Evolutionary conservation across 2,888 invertebrate species (phyloP).

Genomic region (Nymphalis polychloros): DNA sequence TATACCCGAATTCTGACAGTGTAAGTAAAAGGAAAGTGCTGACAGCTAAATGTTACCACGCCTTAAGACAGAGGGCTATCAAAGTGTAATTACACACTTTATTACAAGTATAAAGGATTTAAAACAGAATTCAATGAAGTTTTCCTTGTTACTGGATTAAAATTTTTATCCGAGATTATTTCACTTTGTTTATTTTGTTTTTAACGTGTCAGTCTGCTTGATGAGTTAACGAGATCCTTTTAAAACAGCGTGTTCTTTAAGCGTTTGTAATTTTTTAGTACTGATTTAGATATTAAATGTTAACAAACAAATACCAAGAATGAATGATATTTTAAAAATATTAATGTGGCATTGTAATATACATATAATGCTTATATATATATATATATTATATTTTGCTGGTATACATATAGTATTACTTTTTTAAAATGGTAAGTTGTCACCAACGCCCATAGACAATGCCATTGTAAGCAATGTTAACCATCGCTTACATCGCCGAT

Average conservation of each 20-base stretch:
- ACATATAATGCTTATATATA: too few relatives aligned
- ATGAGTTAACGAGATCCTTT: conserved; percentile 12
- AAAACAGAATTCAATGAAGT: conserved; percentile 57
- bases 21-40: conserved; percentile 52
- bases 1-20: conserved; percentile 19
- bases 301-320: too few relatives aligned
- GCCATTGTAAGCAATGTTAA: too few relatives aligned
- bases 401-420: too few relatives aligned
- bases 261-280: neutral
- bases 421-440: too few relatives aligned
- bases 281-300: neutral
- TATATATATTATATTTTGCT: too few relatives aligned
- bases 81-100: conserved; percentile 60
- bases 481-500: too few relatives aligned
- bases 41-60: conserved; percentile 62
- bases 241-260: conserved; percentile 3
- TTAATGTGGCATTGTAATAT: too few relatives aligned
- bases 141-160: conserved; percentile 46
- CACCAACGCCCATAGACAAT: too few relatives aligned
- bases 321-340: too few relatives aligned
- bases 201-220: conserved; percentile 5
- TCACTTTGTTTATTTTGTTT: conserved; percentile 26
- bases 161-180: conserved; percentile 53
- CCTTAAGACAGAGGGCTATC: conserved; percentile 55
- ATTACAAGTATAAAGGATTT: conserved; percentile 44